These are phyloP conservation scores for Hypomesus transpacificus DNA, from an alignment of 2,113 vertebrate genomes.

Conservation along the genomic window DNA sequence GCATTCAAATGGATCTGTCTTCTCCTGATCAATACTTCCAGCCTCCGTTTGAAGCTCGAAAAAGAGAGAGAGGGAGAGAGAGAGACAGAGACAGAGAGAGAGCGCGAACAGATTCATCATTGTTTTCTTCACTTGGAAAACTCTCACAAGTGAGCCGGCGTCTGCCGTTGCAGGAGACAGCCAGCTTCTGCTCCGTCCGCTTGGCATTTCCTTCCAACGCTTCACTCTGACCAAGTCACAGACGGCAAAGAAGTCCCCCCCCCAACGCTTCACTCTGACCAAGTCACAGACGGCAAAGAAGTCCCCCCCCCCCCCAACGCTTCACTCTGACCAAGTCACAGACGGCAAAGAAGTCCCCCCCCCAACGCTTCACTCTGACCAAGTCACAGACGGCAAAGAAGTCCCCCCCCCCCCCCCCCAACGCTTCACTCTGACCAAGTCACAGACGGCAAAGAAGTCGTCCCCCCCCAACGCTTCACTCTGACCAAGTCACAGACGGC, in stretches of 20 bases:
- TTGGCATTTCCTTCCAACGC: constrained; percentile 7
- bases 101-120: constrained; percentile 33
- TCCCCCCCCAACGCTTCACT: constrained; percentile 20
- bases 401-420: not conserved
- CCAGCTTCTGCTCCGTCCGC: constrained; percentile 7
- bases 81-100: not conserved
- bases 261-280: constrained; percentile 9
- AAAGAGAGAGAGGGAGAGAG: constrained; percentile 7
- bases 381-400: not conserved
- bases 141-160: constrained; percentile 2
- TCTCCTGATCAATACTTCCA: constrained; percentile 40
- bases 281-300: not conserved
- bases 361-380: constrained; percentile 9
- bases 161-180: constrained; percentile 23
- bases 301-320: not conserved
- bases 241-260: too few species aligned
- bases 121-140: constrained; percentile 35
- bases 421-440: constrained; percentile 9
- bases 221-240: constrained; percentile 11
- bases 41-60: constrained; percentile 25
- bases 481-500: not conserved
- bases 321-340: constrained; percentile 11
- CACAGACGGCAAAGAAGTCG: not conserved
- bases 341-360: too few species aligned
- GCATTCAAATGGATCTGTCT: constrained; percentile 49